Percentiles rank a stretch among this genome's conserved stretches.
Evolutionary conservation across 37 sponge, comb jelly and placozoan genomes (phyloP).

Genomic region (Lycopodina hypogea): DNA sequence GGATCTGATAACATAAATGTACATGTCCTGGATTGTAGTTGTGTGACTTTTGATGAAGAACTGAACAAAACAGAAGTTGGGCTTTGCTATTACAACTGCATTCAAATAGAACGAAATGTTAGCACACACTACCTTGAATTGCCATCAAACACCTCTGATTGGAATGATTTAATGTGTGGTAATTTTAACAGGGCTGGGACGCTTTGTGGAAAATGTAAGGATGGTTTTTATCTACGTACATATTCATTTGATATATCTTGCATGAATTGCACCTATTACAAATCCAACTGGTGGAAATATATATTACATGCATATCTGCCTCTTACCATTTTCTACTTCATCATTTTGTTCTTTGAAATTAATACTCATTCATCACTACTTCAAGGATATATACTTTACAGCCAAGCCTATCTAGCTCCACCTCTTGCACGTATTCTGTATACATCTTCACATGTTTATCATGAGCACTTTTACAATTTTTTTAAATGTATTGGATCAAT

Average conservation of each 20-base stretch:
- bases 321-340: constrained; percentile 41
- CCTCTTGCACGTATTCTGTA: constrained; percentile 10
- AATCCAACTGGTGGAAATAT: constrained; percentile 1
- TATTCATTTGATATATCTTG: constrained; percentile 32
- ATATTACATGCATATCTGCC: constrained; percentile 36
- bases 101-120: background rate
- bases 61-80: constrained; percentile 8
- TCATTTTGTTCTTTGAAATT: constrained; percentile 54
- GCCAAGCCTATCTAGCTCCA: constrained; percentile 35
- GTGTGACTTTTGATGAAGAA: constrained; percentile 11
- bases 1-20: no score
- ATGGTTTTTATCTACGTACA: constrained; percentile 9
- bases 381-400: constrained; percentile 46
- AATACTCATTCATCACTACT: constrained; percentile 49
- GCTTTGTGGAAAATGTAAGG: constrained; percentile 60
- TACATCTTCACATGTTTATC: background rate
- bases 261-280: background rate
- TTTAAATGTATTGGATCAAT: background rate
- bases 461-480: background rate
- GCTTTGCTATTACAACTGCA: background rate
- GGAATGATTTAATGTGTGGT: constrained; percentile 22
- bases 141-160: background rate
- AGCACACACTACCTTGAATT: background rate
- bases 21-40: no score
- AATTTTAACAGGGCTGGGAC: constrained; percentile 30